These are phyloP conservation scores for Thripadectes ignobilis DNA, from an alignment of 2,797 vertebrate genomes.

Conservation along the genomic window DNA sequence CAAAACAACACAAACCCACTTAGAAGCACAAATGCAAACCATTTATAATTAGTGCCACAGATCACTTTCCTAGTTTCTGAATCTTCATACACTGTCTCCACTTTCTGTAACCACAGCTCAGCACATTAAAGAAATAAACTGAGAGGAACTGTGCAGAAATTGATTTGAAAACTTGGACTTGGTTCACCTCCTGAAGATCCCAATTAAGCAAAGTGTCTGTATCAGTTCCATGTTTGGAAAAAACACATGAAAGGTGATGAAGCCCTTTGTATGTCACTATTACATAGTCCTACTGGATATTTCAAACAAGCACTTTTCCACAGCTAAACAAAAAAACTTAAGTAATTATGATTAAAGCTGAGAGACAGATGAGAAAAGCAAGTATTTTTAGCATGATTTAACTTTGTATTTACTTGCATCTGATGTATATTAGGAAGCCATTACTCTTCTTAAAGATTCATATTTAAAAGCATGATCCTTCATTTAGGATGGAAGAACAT, in stretches of 20 bases:
- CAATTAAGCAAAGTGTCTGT: background rate
- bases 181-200: background rate
- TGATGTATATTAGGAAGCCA: too few species aligned
- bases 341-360: too few species aligned
- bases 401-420: too few species aligned
- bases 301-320: background rate
- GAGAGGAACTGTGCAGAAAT: background rate
- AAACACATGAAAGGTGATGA: background rate
- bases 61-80: background rate
- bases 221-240: background rate
- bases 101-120: background rate
- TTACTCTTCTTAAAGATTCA: too few species aligned
- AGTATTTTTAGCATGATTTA: too few species aligned
- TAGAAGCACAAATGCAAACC: background rate
- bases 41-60: background rate
- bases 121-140: background rate
- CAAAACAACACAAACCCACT: background rate
- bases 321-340: background rate
- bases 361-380: too few species aligned
- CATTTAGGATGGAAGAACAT: too few species aligned
- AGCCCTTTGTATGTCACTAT: background rate
- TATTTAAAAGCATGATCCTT: too few species aligned
- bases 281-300: background rate
- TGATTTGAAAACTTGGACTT: background rate
- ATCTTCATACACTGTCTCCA: background rate